Base-by-base conservation (phyloP, 1,140 invertebrate species). In the Bombus pascuorum region DNA sequence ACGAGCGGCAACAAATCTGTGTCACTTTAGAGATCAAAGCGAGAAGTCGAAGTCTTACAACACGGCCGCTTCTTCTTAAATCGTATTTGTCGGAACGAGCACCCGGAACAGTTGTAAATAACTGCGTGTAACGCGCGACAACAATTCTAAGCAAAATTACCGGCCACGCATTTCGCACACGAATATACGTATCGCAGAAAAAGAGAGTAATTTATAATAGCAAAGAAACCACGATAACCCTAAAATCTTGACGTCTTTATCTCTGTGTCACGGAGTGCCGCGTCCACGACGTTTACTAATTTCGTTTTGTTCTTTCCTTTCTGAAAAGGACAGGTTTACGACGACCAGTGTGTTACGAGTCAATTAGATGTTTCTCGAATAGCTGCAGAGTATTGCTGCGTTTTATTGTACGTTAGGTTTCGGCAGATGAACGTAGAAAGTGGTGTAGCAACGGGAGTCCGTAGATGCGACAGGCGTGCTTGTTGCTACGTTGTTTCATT, bases 21-120 rank as follows among this genome's bases (percentile, higher is more conserved):
- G 84, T 85, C 84, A 74, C 78, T 73, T 85, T 57, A 80, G 37
- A 85, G 84, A 85, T 85, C 84, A 85, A 85, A 85, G 84, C 44
- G 37, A 74, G 37, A 68, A 81, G 71, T 74, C 78, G 78, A 85
- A 85, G 79, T 18, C 57, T 53, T 72, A 3, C 39, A 6, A 9
- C 47, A n/a, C 13, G 39, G 8, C 34, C 25, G 53, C 53, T 71
- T 80, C 76, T 85, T 53, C 47, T 85, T 72, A 62, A 80, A 62
- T 80, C 70, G 65, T 32, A 5, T 10, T 32, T 34, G 76, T 28
- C 39, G 42, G 71, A 66, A 66, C 42, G 37, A 18, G 47, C 18
- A 53, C 53, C 57, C 15, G 25, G 22, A 37, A 37, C 39, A 39
- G 57, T 80, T 53, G 83, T 72, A 80, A 78, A 83, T 76, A 76